Evolutionary conservation across 2,113 vertebrate genomes (phyloP).

Genomic region (Chitala chitala): DNA sequence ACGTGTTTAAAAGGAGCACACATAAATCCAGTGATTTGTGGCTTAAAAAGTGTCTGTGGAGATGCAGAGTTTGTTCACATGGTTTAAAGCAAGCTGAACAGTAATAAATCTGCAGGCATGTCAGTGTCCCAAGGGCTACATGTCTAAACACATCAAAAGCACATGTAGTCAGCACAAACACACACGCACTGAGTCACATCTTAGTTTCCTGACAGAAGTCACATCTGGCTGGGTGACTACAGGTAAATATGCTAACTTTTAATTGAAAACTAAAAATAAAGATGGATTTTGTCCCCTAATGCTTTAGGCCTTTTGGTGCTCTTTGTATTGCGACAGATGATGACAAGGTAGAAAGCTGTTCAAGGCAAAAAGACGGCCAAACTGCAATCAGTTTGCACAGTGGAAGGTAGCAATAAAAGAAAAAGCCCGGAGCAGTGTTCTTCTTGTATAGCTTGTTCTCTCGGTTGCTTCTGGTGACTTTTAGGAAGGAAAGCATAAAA

Average conservation of each 20-base stretch:
- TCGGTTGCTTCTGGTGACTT: too few species aligned
- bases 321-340: constrained; percentile 80
- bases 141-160: constrained; percentile 65
- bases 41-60: constrained; percentile 55
- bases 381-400: constrained; percentile 72
- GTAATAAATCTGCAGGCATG: constrained; percentile 66
- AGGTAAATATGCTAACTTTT: constrained; percentile 82
- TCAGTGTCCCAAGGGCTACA: constrained; percentile 53
- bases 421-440: too few species aligned
- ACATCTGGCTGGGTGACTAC: constrained; percentile 92
- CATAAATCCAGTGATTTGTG: constrained; percentile 64
- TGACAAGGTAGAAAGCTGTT: constrained; percentile 75
- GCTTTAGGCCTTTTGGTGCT: constrained; percentile 79
- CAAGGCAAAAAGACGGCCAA: constrained; percentile 76
- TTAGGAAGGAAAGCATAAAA: too few species aligned
- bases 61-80: constrained; percentile 43
- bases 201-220: constrained; percentile 72
- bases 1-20: constrained; percentile 34
- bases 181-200: constrained; percentile 67
- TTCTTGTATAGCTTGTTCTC: too few species aligned
- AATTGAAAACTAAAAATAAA: constrained; percentile 99
- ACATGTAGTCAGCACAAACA: constrained; percentile 66
- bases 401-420: constrained; percentile 51
- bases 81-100: constrained; percentile 51
- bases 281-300: constrained; percentile 80